Percentiles rank a stretch among this genome's conserved stretches.
phyloP scores from a whole-genome alignment of 2,888 invertebrate species.

The Dryococelus australis region DNA sequence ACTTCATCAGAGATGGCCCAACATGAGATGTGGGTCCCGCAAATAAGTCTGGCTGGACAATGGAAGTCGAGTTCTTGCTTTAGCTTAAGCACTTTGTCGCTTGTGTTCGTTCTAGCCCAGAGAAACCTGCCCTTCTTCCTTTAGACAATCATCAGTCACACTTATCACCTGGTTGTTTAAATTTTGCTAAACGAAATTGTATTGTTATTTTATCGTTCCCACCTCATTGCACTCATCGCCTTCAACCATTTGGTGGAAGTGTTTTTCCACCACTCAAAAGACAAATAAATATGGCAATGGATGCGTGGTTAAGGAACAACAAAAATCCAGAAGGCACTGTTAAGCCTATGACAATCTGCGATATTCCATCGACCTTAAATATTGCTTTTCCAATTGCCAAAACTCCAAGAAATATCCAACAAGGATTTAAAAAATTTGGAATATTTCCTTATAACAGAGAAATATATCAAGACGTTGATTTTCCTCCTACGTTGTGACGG shows the following conservation, averaged over 20 bases:
- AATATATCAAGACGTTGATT: neutral
- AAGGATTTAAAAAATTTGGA: neutral
- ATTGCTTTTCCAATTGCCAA: neutral
- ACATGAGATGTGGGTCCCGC: neutral
- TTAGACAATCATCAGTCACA: slow-evolving; percentile 13
- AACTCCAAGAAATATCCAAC: no score
- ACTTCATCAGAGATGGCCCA: slow-evolving; percentile 29
- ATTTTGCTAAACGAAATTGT: neutral
- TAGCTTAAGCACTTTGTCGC: neutral
- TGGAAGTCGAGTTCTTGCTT: neutral
- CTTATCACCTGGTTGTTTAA: neutral
- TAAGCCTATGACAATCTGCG: no score
- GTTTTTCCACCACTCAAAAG: slow-evolving; percentile 6
- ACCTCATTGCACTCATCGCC: slow-evolving; percentile 18
- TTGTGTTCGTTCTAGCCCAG: slow-evolving; percentile 11
- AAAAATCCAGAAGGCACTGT: no score
- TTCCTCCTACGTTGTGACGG: neutral
- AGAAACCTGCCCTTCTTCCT: neutral
- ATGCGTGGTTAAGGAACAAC: no score
- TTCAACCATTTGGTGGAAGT: neutral
- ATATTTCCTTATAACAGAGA: slow-evolving; percentile 2
- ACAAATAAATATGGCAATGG: slow-evolving; percentile 11
- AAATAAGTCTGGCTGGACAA: slow-evolving; percentile 24
- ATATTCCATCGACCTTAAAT: no score
- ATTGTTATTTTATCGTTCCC: neutral